These are phyloP conservation scores for Lepidocolaptes lacrymiger DNA, from an alignment of 2,797 vertebrate species.

Conservation along the genomic window DNA sequence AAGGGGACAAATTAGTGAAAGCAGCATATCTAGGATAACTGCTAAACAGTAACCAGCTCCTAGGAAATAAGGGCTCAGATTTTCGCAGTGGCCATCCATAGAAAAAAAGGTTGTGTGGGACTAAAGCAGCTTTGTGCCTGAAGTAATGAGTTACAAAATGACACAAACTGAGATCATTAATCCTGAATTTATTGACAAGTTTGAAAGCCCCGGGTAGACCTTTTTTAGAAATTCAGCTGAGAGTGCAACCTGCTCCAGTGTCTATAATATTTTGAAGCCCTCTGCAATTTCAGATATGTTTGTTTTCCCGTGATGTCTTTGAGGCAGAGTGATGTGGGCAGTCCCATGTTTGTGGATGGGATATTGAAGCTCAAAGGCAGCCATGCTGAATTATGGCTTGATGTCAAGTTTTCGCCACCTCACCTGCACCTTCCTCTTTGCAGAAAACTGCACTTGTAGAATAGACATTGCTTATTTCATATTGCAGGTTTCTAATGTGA, in stretches of 20 bases:
- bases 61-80: background rate
- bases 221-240: background rate
- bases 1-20: constrained; percentile 42
- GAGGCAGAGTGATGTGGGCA: background rate
- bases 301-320: background rate
- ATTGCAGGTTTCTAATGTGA: fast-evolving
- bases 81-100: background rate
- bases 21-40: background rate
- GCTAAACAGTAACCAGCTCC: background rate
- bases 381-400: background rate
- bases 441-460: background rate
- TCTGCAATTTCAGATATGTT: background rate
- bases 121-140: background rate
- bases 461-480: background rate
- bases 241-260: background rate
- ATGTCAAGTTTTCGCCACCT: background rate
- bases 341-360: background rate
- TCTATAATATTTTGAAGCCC: background rate
- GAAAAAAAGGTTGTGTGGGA: background rate
- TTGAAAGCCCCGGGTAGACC: background rate
- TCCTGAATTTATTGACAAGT: constrained; percentile 18
- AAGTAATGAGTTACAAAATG: constrained; percentile 9
- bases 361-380: background rate
- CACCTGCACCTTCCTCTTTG: background rate
- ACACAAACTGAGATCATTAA: background rate